These are phyloP conservation scores for Orius insidiosus DNA, from an alignment of 1,140 invertebrate species.

Conservation along the genomic window DNA sequence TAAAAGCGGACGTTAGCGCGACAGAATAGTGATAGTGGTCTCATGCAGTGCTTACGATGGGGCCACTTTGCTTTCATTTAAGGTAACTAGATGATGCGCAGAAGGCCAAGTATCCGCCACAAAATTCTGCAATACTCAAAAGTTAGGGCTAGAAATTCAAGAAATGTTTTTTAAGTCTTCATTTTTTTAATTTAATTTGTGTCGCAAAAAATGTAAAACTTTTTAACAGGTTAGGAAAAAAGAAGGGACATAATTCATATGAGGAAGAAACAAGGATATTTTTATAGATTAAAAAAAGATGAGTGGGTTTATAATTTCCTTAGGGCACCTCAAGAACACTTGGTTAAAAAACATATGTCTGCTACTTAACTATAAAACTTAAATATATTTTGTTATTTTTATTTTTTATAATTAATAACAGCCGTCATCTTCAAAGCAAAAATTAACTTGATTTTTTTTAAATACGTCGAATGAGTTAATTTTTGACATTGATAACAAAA, in stretches of 20 bases:
- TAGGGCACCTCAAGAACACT: no score
- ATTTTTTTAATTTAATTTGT: no score
- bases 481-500: constrained; percentile 6
- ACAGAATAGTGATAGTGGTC: constrained; percentile 16
- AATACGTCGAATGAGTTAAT: not conserved
- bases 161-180: no score
- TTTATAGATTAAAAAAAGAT: no score
- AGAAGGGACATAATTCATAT: not conserved
- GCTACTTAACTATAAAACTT: no score
- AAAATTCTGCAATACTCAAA: constrained; percentile 20
- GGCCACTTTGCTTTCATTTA: constrained; percentile 17
- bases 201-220: no score
- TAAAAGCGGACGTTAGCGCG: constrained; percentile 15
- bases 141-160: constrained; percentile 11
- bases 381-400: no score
- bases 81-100: constrained; percentile 15
- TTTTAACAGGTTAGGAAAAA: not conserved
- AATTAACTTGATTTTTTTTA: not conserved
- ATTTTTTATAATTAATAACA: no score
- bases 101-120: constrained; percentile 19
- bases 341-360: no score
- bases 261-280: no score
- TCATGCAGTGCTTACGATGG: constrained; percentile 16
- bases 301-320: no score
- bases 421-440: no score